Base-by-base conservation (phyloP, 2,113 vertebrate species). In the Choloepus hoffmanni region DNA sequence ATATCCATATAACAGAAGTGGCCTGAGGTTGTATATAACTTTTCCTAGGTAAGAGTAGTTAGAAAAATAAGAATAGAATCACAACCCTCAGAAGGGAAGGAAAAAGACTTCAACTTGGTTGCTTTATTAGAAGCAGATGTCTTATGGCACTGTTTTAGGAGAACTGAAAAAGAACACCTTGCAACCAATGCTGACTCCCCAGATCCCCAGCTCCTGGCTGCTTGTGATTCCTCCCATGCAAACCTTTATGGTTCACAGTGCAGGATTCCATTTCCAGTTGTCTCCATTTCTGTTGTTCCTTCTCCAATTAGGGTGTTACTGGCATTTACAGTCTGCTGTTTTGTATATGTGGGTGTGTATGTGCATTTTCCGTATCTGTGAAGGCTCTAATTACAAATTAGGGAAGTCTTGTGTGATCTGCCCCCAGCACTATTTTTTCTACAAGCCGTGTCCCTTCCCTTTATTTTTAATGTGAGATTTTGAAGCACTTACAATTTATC, bases 381-480 rank as follows among this genome's bases (percentile, higher is more conserved):
- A 13, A 36, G 55, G 36, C 8, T 85, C 4, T 70, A 65, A 87
- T 90, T 74, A 23, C 26, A 40, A 95, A 79, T 58, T 78, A 85
- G 15, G 60, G 8, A 8, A 2, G 4, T 79, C 43, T 92, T 90
- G 7, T 67, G 40, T 82, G 18, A 87, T 73, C 12, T 74, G 9
- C 2, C 8, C 16, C 26, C 83, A 50, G 3, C 88, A 24, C 45
- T 77, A 4, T 85, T 65, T 92, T 58, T 50, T 40, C 4, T 30
- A 7, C 3, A 74, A 55, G 65, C 3, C 7, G 0, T 10, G 23
- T 60, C 2, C 3, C 21, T 6, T 24, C 26, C 5, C 28, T 18
- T 16, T 58, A 15, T 10, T 65, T 79, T 84, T 73, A 83, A 58
- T 55, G 13, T 43, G 23, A 68, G 72, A 30, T 77, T 60, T 73